phyloP scores from a whole-genome alignment of 2,888 invertebrate species.

The Gymnocheta viridis region DNA sequence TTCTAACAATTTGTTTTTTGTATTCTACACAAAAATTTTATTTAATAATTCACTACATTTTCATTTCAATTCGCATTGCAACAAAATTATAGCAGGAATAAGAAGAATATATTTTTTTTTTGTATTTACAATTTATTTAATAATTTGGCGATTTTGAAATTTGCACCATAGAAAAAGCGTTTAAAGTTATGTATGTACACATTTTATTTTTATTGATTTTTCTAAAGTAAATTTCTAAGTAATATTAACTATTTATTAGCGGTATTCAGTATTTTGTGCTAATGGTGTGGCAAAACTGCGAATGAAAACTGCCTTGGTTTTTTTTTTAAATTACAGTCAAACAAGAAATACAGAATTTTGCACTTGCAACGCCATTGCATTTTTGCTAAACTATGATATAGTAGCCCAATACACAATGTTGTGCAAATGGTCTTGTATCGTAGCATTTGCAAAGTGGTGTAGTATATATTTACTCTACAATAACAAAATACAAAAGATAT shows the following conservation, averaged over 20 bases:
- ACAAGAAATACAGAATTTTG: no score
- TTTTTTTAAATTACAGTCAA: no score
- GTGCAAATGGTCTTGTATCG: no score
- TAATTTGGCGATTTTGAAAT: background rate
- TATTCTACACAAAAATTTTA: slow-evolving; percentile 26
- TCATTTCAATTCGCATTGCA: slow-evolving; percentile 37
- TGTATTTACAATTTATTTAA: slow-evolving; percentile 26
- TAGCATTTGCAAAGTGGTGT: no score
- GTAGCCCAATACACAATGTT: no score
- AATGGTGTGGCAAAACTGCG: no score
- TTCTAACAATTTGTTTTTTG: slow-evolving; percentile 32
- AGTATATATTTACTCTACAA: no score
- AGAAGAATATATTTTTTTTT: background rate
- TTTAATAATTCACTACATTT: slow-evolving; percentile 42
- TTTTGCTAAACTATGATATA: no score
- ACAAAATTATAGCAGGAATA: background rate
- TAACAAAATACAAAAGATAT: no score
- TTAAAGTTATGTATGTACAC: background rate
- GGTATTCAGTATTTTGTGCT: background rate
- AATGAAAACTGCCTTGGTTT: no score
- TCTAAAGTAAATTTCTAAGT: background rate
- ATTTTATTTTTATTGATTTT: slow-evolving; percentile 5
- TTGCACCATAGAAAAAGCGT: background rate
- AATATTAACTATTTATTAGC: no score
- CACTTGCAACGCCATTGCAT: no score